Conservation (phyloP, 2,113 vertebrate species). For the Thalassoma bifasciatum region DNA sequence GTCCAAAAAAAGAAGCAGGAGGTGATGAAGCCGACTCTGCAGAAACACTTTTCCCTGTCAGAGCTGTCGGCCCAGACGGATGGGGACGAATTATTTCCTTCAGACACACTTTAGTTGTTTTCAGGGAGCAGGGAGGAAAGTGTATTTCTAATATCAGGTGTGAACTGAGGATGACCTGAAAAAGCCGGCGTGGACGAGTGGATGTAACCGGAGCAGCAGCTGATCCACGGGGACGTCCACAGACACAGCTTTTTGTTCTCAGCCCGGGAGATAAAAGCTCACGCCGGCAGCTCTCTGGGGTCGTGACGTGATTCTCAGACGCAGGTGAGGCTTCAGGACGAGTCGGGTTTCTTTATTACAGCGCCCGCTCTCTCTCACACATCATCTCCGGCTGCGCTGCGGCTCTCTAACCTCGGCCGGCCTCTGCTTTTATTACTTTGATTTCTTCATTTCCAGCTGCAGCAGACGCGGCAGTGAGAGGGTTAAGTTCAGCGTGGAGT, state of each 20-base stretch:
- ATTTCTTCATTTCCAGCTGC: too few species aligned
- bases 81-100: too few species aligned
- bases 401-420: neutral
- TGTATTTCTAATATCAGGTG: too few species aligned
- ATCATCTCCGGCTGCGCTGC: constrained; percentile 8
- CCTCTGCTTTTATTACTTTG: too few species aligned
- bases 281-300: constrained; percentile 13
- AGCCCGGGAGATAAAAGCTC: constrained; percentile 29
- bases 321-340: constrained; percentile 39
- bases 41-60: too few species aligned
- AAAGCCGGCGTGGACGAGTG: neutral
- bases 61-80: too few species aligned
- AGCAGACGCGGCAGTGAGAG: too few species aligned
- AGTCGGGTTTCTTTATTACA: constrained; percentile 47
- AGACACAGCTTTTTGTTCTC: constrained; percentile 33
- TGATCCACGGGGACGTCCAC: too few species aligned
- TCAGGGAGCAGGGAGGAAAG: neutral
- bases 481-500: too few species aligned
- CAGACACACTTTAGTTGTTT: neutral
- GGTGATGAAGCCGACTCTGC: too few species aligned
- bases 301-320: constrained; percentile 4
- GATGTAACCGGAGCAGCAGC: neutral
- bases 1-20: too few species aligned
- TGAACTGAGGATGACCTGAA: too few species aligned
- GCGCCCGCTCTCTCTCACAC: constrained; percentile 21